Evolutionary conservation across 2,888 invertebrate genomes (phyloP), one percentile per base, ranked within the genome.

Genomic region (Sisyra nigra): DNA sequence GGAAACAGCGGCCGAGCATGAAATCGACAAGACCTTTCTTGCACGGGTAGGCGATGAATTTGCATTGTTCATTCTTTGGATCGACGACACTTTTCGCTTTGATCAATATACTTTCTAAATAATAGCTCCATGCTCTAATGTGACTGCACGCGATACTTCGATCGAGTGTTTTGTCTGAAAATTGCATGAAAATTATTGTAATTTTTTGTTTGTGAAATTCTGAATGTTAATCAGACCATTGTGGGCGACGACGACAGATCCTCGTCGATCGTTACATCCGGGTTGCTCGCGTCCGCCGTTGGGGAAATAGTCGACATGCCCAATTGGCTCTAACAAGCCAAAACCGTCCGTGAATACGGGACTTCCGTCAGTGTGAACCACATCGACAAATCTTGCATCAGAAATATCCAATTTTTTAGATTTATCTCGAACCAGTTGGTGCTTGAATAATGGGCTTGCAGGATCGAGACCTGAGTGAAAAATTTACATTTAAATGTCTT

Each of bases 391-490:
- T 18, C 61, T 58, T 0, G 79, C 80, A 53, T 80, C 79, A 5
- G 64, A 65, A 19, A 66, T 64, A 51, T 76, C 76, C 38, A 80
- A 57, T 48, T 73, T 72, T 44, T 67, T 65, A 10, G 67, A 59
- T 44, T 67, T 66, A 39, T 72, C 69, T 18, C 67, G 54, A 49
- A 74, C 54, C 52, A 73, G 56, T 52, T 71, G 55, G 51, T 62
- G 62, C 49, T 76, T 67, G 54, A 78, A 87, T 0, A 88, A 68
- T 0, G 89, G 89, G 54, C 81, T 77, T 0, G 89, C 87, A 0
- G 88, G 86, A 56, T 89, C 88, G 44, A 89, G 58, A 31, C 86
- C 88, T 75, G 60, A n/a, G 54, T 55, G 47, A 17, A 24, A 34
- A 34, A 14, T n/a, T 7, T 7, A 17, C 6, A 37, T 17, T 37